phyloP scores from a whole-genome alignment of 2,888 invertebrate genomes.

The Clanis bilineata region DNA sequence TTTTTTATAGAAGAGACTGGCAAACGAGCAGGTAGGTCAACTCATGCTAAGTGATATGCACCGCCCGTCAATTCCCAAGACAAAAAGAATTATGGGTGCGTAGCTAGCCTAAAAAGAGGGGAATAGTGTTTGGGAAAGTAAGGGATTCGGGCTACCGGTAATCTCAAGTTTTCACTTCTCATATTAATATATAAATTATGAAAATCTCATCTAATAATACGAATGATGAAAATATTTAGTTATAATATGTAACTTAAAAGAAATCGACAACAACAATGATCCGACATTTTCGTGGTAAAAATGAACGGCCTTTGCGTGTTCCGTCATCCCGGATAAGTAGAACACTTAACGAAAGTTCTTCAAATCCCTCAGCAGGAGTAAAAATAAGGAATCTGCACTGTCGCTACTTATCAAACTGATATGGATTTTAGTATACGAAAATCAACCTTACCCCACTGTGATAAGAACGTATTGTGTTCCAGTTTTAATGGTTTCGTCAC shows the following conservation, averaged over 20 bases:
- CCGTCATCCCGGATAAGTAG: slow-evolving; percentile 59
- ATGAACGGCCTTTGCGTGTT: slow-evolving; percentile 31
- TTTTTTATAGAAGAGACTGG: no score
- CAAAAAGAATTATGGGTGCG: no score
- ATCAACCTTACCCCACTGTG: slow-evolving; percentile 22
- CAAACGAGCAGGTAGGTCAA: no score
- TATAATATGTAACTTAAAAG: neutral
- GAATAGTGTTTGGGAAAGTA: no score
- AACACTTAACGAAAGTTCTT: slow-evolving; percentile 70
- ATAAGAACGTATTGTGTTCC: slow-evolving; percentile 23
- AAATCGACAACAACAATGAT: neutral
- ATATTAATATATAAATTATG: no score
- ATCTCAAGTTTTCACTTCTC: no score
- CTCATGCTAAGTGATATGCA: no score
- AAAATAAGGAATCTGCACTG: slow-evolving; percentile 62
- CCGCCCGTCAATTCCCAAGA: no score
- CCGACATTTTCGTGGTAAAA: slow-evolving; percentile 15
- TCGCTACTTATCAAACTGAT: slow-evolving; percentile 38
- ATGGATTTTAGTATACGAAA: slow-evolving; percentile 32
- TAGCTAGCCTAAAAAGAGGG: no score
- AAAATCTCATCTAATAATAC: no score
- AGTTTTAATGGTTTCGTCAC: slow-evolving; percentile 41
- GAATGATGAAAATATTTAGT: neutral
- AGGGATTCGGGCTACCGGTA: no score
- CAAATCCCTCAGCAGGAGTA: slow-evolving; percentile 66